Conservation (phyloP, 1,140 invertebrate species). For the Nasonia vitripennis region DNA sequence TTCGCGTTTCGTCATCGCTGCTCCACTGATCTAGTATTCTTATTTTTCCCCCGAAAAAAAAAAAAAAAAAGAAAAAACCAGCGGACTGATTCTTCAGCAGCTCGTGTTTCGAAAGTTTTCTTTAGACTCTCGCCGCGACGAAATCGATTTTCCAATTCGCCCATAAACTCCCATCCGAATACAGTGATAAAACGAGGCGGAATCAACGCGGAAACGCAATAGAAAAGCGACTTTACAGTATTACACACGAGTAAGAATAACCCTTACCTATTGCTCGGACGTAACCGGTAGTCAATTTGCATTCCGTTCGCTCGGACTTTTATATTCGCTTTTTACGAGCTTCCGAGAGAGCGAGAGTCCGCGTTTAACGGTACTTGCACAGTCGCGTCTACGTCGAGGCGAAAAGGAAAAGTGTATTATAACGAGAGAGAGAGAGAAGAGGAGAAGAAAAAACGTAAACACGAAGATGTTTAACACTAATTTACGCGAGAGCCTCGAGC, state of each 20-base stretch:
- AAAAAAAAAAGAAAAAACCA: not conserved
- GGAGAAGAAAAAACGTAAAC: not conserved
- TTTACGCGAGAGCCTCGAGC: not conserved
- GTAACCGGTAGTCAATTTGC: not conserved
- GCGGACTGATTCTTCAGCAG: not conserved
- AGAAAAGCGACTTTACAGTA: not conserved
- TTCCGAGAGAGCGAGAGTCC: not conserved
- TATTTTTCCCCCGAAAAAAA: not conserved
- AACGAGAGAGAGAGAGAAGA: conserved; percentile 23
- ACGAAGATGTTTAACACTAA: not conserved
- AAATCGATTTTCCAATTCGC: not conserved
- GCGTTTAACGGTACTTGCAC: not conserved
- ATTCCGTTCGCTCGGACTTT: not conserved
- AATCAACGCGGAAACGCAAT: not conserved
- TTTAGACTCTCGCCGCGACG: not conserved
- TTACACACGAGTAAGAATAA: not conserved
- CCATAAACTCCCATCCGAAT: too few species aligned
- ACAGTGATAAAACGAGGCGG: not conserved
- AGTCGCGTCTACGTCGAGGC: too few species aligned
- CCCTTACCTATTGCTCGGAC: too few species aligned
- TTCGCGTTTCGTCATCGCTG: not conserved
- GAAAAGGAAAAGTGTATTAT: not conserved
- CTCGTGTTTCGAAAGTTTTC: not conserved
- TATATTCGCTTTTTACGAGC: not conserved
- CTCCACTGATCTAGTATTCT: too few species aligned